phyloP scores from a whole-genome alignment of 1,140 invertebrate genomes.

The Drosophila subobscura region DNA sequence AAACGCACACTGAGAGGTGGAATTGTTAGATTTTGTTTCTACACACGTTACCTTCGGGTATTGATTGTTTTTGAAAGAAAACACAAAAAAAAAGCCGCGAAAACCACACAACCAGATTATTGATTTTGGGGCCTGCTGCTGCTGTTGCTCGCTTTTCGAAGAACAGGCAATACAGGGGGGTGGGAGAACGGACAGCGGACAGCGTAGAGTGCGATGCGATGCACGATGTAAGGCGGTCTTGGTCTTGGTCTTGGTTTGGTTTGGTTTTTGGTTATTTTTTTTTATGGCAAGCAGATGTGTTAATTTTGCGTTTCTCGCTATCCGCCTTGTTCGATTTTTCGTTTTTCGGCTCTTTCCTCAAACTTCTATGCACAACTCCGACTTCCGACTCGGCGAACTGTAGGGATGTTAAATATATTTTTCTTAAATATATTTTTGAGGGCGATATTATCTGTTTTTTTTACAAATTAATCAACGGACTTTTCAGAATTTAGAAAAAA shows the following conservation, averaged over 20 bases:
- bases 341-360: constrained; percentile 15
- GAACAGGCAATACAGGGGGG: constrained; percentile 36
- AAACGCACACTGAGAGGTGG: constrained; percentile 71
- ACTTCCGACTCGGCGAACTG: constrained; percentile 14
- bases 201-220: constrained; percentile 18
- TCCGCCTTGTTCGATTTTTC: constrained; percentile 43
- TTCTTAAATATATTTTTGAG: too few relatives aligned
- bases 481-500: too few relatives aligned
- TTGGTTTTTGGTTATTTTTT: constrained; percentile 19
- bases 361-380: constrained; percentile 41
- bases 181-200: constrained; percentile 47
- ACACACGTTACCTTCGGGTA: constrained; percentile 80
- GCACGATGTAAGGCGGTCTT: constrained; percentile 22
- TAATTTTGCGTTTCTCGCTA: constrained; percentile 36
- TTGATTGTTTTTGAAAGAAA: constrained; percentile 79
- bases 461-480: too few relatives aligned
- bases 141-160: constrained; percentile 53
- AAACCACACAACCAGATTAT: constrained; percentile 78
- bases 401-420: too few relatives aligned
- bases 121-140: constrained; percentile 62
- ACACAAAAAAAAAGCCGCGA: constrained; percentile 78
- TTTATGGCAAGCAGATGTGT: constrained; percentile 20
- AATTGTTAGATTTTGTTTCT: constrained; percentile 63
- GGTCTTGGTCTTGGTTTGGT: constrained; percentile 31
- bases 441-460: too few relatives aligned